These are phyloP conservation scores for Rostratula benghalensis DNA, from an alignment of 2,113 vertebrate species.

Conservation along the genomic window DNA sequence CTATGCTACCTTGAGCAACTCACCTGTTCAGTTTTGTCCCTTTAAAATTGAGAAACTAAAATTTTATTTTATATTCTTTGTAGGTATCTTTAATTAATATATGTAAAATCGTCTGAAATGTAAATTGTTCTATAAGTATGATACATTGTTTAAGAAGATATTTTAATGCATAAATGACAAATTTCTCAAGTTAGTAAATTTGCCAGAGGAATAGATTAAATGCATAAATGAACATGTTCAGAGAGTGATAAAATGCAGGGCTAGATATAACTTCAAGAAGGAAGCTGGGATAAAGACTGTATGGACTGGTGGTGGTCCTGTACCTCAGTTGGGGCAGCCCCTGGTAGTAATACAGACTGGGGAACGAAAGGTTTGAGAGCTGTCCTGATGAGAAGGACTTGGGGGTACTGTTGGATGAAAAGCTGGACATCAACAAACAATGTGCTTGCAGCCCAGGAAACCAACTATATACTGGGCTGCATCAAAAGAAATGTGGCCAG, in stretches of 20 bases:
- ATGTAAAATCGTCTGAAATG: neutral
- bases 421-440: too few species aligned
- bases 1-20: neutral
- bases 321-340: too few species aligned
- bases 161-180: slow-evolving; percentile 4
- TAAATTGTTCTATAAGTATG: neutral
- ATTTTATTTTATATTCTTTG: neutral
- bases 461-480: too few species aligned
- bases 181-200: neutral
- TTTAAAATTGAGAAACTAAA: neutral
- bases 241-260: neutral
- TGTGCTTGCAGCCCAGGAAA: too few species aligned
- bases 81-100: neutral
- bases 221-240: neutral
- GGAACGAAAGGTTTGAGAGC: too few species aligned
- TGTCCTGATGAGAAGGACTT: too few species aligned
- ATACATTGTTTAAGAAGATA: neutral
- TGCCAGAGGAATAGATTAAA: neutral
- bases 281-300: neutral
- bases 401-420: too few species aligned
- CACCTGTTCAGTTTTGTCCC: neutral
- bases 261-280: neutral
- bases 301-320: neutral
- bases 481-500: too few species aligned
- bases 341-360: too few species aligned